phyloP scores from a whole-genome alignment of 2,113 vertebrate species.

The Lophius piscatorius region DNA sequence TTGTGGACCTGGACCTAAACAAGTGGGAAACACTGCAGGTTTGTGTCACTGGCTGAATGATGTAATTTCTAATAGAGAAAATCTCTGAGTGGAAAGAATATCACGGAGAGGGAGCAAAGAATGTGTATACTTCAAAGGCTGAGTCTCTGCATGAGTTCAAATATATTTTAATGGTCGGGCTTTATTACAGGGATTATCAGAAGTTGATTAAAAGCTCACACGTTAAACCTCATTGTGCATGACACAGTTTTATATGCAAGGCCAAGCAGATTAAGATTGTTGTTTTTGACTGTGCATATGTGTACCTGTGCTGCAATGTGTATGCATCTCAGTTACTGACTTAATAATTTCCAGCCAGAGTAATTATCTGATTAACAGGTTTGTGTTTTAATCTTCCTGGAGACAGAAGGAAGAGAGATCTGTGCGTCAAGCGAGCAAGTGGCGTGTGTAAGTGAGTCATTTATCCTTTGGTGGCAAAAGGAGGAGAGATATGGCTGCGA shows the following conservation, averaged over 20 bases:
- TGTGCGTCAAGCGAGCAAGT: slow-evolving; percentile 50
- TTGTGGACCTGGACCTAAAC: slow-evolving; percentile 32
- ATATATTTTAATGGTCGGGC: slow-evolving; percentile 20
- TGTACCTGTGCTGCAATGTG: not conserved
- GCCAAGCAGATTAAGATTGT: slow-evolving; percentile 1
- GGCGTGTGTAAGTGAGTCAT: slow-evolving; percentile 68
- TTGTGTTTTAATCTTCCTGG: slow-evolving; percentile 66
- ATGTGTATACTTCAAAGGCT: slow-evolving; percentile 41
- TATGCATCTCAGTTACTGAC: slow-evolving; percentile 37
- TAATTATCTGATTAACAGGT: slow-evolving; percentile 71
- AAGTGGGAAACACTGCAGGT: slow-evolving; percentile 41
- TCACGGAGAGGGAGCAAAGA: slow-evolving; percentile 34
- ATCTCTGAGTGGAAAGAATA: slow-evolving; percentile 49
- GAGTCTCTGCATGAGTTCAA: slow-evolving; percentile 31
- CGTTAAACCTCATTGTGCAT: slow-evolving; percentile 20
- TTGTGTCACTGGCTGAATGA: slow-evolving; percentile 39
- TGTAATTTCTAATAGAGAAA: slow-evolving; percentile 26
- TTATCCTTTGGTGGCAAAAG: slow-evolving; percentile 66
- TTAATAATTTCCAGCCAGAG: slow-evolving; percentile 65
- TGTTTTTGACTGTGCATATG: slow-evolving; percentile 2
- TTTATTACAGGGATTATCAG: slow-evolving; percentile 37
- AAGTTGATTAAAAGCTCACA: slow-evolving; percentile 12
- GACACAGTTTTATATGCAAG: slow-evolving; percentile 17
- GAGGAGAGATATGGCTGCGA: slow-evolving; percentile 69
- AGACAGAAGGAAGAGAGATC: slow-evolving; percentile 61